phyloP scores from a whole-genome alignment of 2,888 invertebrate genomes.

The Kuschelorhynchus macadamiae region DNA sequence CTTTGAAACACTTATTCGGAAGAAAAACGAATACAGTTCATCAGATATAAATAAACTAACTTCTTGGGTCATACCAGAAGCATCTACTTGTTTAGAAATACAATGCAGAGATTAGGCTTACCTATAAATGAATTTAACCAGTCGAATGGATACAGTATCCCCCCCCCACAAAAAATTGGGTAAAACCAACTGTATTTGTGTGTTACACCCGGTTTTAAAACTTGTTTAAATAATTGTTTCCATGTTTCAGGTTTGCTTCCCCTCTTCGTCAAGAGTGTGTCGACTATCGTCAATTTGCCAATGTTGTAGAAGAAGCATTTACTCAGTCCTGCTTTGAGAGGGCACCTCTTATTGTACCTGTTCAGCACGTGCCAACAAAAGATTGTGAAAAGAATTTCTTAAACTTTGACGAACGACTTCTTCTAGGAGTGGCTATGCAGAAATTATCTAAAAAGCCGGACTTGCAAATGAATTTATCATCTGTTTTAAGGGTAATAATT shows the following conservation, averaged over 20 bases:
- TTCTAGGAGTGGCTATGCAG: conserved; percentile 76
- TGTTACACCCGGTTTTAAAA: no score
- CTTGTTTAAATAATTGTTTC: no score
- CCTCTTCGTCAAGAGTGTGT: conserved; percentile 74
- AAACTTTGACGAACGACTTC: conserved; percentile 80
- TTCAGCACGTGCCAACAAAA: conserved; percentile 78
- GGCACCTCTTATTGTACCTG: conserved; percentile 77
- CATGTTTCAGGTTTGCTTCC: conserved; percentile 74
- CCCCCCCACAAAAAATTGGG: no score
- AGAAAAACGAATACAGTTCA: no score
- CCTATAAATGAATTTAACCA: no score
- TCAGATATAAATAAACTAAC: no score
- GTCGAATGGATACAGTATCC: no score
- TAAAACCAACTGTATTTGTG: no score
- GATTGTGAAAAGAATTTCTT: conserved; percentile 78
- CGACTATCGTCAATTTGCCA: conserved; percentile 79
- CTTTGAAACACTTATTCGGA: no score
- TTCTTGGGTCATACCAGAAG: no score
- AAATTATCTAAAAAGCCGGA: conserved; percentile 78
- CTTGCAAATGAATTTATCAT: conserved; percentile 78
- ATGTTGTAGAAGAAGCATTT: conserved; percentile 79
- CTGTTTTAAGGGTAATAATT: conserved; percentile 74
- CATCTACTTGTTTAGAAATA: no score
- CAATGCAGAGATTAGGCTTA: no score
- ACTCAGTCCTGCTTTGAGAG: conserved; percentile 77